Base-by-base conservation (phyloP, 1,140 invertebrate genomes). In the Dysdera silvatica region DNA sequence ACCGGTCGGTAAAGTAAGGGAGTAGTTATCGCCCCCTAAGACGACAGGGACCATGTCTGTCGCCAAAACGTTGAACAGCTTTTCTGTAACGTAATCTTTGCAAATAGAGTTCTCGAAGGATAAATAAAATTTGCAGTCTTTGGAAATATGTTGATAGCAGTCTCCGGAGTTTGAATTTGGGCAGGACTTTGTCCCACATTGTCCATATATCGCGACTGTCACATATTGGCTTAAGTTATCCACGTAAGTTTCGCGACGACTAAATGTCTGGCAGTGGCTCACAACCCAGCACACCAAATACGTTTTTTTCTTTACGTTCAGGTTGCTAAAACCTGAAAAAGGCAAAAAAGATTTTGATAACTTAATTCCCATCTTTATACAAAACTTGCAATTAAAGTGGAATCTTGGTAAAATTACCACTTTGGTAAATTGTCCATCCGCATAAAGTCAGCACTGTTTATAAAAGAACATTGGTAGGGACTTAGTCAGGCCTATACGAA, bases 121-220 rank as follows among this genome's bases (percentile, higher is more conserved):
- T 7, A 77, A 62, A 64, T 77, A 77, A 60, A 77, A 77, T 37
- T 69, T 67, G 66, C 77, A 76, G 23, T 58, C 67, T 28, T 61
- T 55, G 0, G 45, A 41, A 14, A 67, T 23, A 20, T 65, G 12
- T 31, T 55, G 32, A 52, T 66, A 66, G 45, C 71, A 74, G 10
- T 68, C 48, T 6, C 51, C 24, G 0, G 49, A 23, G 4, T 59
- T 24, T 8, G 47, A 41, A 3, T 68, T 58, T 5, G 71, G 67
- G 52, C 75, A 70, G 4, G 58, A 54, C 3, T 69, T 41, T 20
- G 56, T 58, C 6, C 80, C 80, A 69, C 81, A 82, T 0, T 62
- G 66, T 23, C 81, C 81, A 65, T 75, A 81, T 37, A 80, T 75
- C 65, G 81, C 79, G 16, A 82, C 77, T 18, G 72, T 51, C 12